Conservation (phyloP, 2,888 invertebrate species). For the Pachliopta kotzebuea region DNA sequence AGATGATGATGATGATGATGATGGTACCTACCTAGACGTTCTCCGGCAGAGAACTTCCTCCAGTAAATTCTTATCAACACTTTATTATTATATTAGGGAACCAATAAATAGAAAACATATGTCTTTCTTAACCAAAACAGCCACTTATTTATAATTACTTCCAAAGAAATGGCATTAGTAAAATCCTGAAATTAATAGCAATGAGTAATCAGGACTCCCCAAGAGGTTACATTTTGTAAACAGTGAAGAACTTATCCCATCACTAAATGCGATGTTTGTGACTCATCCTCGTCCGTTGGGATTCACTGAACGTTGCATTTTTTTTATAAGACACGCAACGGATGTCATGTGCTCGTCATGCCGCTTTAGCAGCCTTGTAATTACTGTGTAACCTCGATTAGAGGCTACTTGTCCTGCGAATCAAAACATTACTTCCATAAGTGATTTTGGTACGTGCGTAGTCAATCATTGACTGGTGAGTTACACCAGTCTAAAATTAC, state of each 20-base stretch:
- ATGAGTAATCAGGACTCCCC: slow-evolving; percentile 11
- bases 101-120: too few relatives aligned
- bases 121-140: too few relatives aligned
- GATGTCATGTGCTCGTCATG: slow-evolving; percentile 25
- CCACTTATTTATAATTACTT: too few relatives aligned
- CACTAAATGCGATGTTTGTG: slow-evolving; percentile 30
- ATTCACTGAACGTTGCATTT: slow-evolving; percentile 33
- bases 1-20: too few relatives aligned
- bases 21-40: too few relatives aligned
- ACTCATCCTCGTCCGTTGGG: slow-evolving; percentile 40
- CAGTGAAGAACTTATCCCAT: slow-evolving; percentile 2
- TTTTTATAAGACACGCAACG: slow-evolving; percentile 30
- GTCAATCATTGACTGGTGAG: background rate
- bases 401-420: slow-evolving; percentile 15
- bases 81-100: too few relatives aligned
- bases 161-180: too few relatives aligned
- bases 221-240: slow-evolving; percentile 1
- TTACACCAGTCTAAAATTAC: too few relatives aligned
- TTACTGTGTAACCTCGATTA: slow-evolving; percentile 22
- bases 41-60: too few relatives aligned
- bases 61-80: too few relatives aligned
- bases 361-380: slow-evolving; percentile 17
- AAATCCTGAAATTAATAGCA: background rate
- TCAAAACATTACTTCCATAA: background rate
- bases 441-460: background rate